phyloP scores from a whole-genome alignment of 2,888 invertebrate species.

The Plebejus anna region DNA sequence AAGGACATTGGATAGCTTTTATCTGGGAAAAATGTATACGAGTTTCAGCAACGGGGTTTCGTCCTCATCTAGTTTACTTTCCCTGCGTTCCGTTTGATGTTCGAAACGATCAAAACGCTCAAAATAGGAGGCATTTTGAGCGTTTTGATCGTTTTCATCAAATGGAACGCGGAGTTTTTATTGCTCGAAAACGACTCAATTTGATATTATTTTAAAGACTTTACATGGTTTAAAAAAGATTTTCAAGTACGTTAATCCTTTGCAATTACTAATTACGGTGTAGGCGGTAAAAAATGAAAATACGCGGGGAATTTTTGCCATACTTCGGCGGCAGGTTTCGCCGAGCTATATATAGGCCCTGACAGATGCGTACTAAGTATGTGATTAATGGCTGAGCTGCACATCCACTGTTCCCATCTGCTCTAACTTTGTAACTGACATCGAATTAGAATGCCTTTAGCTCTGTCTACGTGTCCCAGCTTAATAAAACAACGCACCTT shows the following conservation, averaged over 20 bases:
- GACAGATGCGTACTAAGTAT: constrained; percentile 19
- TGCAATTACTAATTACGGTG: background rate
- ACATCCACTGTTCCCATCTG: constrained; percentile 19
- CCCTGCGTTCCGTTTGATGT: too few species aligned
- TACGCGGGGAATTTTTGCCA: background rate
- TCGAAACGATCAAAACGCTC: too few species aligned
- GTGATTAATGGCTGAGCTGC: constrained; percentile 2
- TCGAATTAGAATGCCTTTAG: constrained; percentile 15
- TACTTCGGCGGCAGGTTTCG: constrained; percentile 7
- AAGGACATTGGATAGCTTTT: too few species aligned
- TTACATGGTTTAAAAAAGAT: background rate
- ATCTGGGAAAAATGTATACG: too few species aligned
- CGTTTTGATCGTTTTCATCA: too few species aligned
- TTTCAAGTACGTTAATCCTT: background rate
- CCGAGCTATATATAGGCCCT: constrained; percentile 12
- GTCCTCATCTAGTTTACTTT: too few species aligned
- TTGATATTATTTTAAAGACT: background rate
- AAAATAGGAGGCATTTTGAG: too few species aligned
- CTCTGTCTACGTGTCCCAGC: background rate
- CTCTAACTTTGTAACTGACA: constrained; percentile 24
- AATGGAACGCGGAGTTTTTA: too few species aligned
- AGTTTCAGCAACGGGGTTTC: too few species aligned
- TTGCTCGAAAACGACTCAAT: background rate
- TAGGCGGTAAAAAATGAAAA: background rate
- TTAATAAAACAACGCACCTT: constrained; percentile 7